A percentile compares a stretch with the other conserved stretches of the same genome.
Conservation (phyloP, 2,888 invertebrate species). For the Leucozona laternaria region DNA sequence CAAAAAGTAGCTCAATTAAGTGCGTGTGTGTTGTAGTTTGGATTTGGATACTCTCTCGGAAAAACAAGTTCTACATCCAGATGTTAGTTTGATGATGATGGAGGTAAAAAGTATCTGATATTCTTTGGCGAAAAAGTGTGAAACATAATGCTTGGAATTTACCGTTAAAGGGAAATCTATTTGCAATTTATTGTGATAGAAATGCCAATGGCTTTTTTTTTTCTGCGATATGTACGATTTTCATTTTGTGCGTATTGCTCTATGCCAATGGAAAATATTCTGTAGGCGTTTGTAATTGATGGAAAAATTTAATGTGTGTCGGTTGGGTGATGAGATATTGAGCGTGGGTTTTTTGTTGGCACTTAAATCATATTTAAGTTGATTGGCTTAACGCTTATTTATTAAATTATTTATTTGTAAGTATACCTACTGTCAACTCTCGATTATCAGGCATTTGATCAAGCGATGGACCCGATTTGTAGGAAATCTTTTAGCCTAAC, state of each 20-base stretch:
- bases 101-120: not conserved
- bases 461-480: no score
- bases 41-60: not conserved
- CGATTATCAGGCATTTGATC: no score
- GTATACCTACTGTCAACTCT: not conserved
- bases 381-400: not conserved
- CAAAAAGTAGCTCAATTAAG: conserved; percentile 53
- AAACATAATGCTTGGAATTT: conserved; percentile 39
- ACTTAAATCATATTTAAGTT: conserved; percentile 22
- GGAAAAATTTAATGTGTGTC: conserved; percentile 31
- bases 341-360: conserved; percentile 13
- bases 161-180: conserved; percentile 71
- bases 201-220: conserved; percentile 51
- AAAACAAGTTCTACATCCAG: conserved; percentile 54
- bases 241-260: conserved; percentile 26
- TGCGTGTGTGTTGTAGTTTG: conserved; percentile 33
- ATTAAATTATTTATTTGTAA: not conserved
- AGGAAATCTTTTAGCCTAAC: no score
- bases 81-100: conserved; percentile 16
- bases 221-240: not conserved
- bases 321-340: not conserved
- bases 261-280: conserved; percentile 44
- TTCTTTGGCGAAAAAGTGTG: conserved; percentile 50
- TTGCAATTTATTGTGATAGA: conserved; percentile 68
- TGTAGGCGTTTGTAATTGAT: conserved; percentile 46